Percentiles rank a stretch among this genome's conserved stretches.
Conservation (phyloP, 2,113 vertebrate genomes). For the Corydoras maculifer region DNA sequence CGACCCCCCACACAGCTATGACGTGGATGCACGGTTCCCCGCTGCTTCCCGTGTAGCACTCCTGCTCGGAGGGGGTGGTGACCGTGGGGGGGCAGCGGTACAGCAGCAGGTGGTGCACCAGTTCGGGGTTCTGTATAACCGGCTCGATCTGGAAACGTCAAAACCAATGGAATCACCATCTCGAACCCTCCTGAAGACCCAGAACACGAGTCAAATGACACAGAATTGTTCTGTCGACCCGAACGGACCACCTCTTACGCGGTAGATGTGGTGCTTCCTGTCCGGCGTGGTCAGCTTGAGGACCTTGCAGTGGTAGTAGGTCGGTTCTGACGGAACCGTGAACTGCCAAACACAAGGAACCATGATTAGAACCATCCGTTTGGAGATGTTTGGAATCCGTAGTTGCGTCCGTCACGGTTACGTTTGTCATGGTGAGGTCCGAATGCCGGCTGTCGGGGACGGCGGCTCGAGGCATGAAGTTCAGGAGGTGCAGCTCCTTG, state of each 20-base stretch:
- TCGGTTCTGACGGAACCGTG: slow-evolving; percentile 56
- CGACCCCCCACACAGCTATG: slow-evolving; percentile 69
- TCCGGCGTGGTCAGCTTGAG: slow-evolving; percentile 57
- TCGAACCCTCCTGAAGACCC: no score
- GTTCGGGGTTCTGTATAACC: slow-evolving; percentile 51
- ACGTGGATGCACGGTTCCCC: slow-evolving; percentile 58
- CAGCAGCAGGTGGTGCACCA: slow-evolving; percentile 73
- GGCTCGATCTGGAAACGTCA: slow-evolving; percentile 61
- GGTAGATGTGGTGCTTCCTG: slow-evolving; percentile 69
- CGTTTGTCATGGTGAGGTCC: slow-evolving; percentile 49
- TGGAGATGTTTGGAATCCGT: no score
- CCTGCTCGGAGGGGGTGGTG: slow-evolving; percentile 31
- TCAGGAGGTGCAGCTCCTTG: slow-evolving; percentile 61
- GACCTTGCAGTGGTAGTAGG: slow-evolving; percentile 73
- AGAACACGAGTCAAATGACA: no score
- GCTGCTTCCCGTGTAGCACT: slow-evolving; percentile 54
- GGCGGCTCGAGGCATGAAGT: slow-evolving; percentile 32
- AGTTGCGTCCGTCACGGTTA: slow-evolving; percentile 30
- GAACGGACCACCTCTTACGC: slow-evolving; percentile 51
- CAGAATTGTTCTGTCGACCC: no score
- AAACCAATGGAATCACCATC: background rate
- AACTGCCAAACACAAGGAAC: slow-evolving; percentile 54
- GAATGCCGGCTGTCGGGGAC: slow-evolving; percentile 37
- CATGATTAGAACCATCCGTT: no score
- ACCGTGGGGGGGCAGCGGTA: slow-evolving; percentile 66